Conservation (phyloP, 2,113 vertebrate genomes). For the Dipodomys stephensi region DNA sequence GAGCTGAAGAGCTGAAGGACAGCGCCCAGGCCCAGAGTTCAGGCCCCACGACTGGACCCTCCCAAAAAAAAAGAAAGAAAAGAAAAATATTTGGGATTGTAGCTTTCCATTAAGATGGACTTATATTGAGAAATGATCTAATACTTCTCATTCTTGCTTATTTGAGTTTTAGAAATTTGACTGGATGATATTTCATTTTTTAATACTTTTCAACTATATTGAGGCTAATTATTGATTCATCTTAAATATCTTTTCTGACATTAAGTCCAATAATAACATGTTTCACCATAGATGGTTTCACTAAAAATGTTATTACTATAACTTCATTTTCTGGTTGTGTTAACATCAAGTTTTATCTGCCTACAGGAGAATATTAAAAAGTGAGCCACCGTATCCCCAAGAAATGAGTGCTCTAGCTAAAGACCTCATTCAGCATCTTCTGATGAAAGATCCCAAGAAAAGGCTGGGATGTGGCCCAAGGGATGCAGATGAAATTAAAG, state of each 20-base stretch:
- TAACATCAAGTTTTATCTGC: conserved; percentile 66
- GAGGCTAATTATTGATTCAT: neutral
- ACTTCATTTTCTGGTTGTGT: conserved; percentile 20
- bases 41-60: too few relatives aligned
- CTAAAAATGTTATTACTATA: neutral
- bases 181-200: neutral
- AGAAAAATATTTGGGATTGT: neutral
- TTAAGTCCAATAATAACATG: neutral
- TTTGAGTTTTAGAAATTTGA: conserved; percentile 32
- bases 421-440: conserved; percentile 94
- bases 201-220: neutral
- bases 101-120: neutral
- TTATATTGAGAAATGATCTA: neutral
- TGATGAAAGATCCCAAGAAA: conserved; percentile 97
- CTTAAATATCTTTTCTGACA: neutral
- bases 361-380: conserved; percentile 97
- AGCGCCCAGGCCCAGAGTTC: too few relatives aligned
- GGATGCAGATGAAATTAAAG: conserved; percentile 94
- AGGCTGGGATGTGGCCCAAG: conserved; percentile 94
- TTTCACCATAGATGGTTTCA: neutral
- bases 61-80: neutral
- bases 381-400: conserved; percentile 96
- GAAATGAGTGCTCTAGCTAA: conserved; percentile 94
- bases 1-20: too few relatives aligned
- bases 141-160: neutral